phyloP scores from a whole-genome alignment of 1,140 invertebrate genomes.

The Watersipora subatra region DNA sequence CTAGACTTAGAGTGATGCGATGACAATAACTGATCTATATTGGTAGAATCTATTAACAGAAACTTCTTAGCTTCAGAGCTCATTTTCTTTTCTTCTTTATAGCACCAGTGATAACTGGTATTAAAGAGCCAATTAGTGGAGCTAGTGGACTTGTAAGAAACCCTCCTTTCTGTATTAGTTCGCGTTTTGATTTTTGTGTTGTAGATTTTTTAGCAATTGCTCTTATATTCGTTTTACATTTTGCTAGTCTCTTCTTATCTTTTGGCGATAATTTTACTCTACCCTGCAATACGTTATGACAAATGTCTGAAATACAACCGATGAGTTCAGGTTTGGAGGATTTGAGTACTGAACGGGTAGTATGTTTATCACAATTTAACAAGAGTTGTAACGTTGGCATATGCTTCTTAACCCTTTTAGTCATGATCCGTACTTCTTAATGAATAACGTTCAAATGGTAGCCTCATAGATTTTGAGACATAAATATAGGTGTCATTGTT shows the following conservation, averaged over 20 bases:
- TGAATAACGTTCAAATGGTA: background rate
- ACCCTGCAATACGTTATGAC: background rate
- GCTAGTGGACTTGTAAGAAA: background rate
- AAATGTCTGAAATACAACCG: background rate
- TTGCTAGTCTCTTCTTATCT: background rate
- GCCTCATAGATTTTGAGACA: background rate
- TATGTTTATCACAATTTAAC: background rate
- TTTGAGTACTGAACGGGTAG: background rate
- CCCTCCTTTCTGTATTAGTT: background rate
- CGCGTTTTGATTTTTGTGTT: background rate
- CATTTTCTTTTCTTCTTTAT: background rate
- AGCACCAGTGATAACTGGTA: background rate
- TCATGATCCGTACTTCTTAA: background rate
- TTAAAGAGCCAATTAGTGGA: background rate
- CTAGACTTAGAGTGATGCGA: background rate
- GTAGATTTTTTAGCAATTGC: background rate
- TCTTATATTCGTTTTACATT: background rate
- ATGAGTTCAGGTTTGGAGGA: background rate
- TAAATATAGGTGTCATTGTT: background rate
- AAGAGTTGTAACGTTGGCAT: background rate
- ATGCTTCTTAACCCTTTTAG: background rate
- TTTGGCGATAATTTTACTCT: background rate
- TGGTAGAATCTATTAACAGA: background rate
- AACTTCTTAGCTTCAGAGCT: background rate
- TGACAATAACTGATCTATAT: background rate